Evolutionary conservation across 2,888 invertebrate species (phyloP), one percentile per base, ranked within the genome.

Genomic region (Ormyrus nitidulus): DNA sequence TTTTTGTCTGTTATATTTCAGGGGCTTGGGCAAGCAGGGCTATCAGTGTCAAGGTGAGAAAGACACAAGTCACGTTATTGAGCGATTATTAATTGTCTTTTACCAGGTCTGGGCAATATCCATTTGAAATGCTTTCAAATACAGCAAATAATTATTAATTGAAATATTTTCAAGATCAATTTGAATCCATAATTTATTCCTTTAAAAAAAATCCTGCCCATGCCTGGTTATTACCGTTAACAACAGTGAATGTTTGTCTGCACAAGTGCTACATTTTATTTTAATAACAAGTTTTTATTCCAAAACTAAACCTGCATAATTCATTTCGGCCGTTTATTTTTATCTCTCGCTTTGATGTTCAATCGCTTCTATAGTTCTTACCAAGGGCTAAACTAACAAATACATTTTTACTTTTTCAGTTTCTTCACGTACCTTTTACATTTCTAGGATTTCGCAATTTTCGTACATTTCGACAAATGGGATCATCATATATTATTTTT

Each of bases 1-100:
- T 90, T 90, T 34, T 90, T 90, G 90, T 90, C 90, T 90, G 89
- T 90, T 90, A 88, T 89, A 90, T 94, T 95, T 91, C 95, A 97
- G 97, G 97, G 97, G 97, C 91, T 93, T 98, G 92, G 98, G 97
- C 91, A 98, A 97, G 92, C 98, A 98, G 93, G 98, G 98, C 91
- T 98, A 98, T 93, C 98, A 98, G 92, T 98, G 98, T 93, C 98
- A 98, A 96, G 97, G 97, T 97, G 94, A 90, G 90, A 87, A 89
- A 89, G 90, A 90, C 90, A 90, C 90, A 90, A 88, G 84, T 90
- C 90, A 90, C 89, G 88, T 89, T 90, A 89, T 74, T 79, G 72
- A 79, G 71, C 74, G 69, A 79, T 81, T 81, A 71, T 79, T 79
- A 79, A 82, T 81, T 79, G 77, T 76, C 51, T 80, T 82, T 73